These are phyloP conservation scores for Harpalus rubripes DNA, from an alignment of 2,888 invertebrate species.

Conservation along the genomic window DNA sequence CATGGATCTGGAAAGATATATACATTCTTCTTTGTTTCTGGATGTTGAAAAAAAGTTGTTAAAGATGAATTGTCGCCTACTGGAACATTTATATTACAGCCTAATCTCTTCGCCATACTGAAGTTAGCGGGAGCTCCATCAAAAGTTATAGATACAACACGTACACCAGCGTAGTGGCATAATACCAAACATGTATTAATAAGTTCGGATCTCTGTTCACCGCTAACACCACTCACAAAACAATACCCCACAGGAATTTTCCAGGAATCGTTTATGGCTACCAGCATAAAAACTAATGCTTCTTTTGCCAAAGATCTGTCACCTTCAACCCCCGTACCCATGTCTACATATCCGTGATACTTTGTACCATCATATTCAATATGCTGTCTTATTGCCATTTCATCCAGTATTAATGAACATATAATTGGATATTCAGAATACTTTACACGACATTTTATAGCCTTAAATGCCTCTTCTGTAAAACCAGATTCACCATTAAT, in stretches of 20 bases:
- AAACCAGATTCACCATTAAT: too few relatives aligned
- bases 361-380: too few relatives aligned
- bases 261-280: slow-evolving; percentile 54
- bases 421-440: too few relatives aligned
- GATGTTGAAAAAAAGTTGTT: slow-evolving; percentile 22
- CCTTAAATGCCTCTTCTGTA: too few relatives aligned
- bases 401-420: too few relatives aligned
- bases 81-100: too few relatives aligned
- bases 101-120: slow-evolving; percentile 2
- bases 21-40: slow-evolving; percentile 41
- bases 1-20: slow-evolving; percentile 67
- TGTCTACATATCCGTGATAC: too few relatives aligned
- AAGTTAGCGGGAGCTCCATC: slow-evolving; percentile 68
- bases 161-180: slow-evolving; percentile 67
- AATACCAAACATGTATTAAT: slow-evolving; percentile 59
- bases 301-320: too few relatives aligned
- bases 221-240: slow-evolving; percentile 68
- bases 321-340: too few relatives aligned
- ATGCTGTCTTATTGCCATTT: too few relatives aligned
- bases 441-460: too few relatives aligned
- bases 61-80: background rate
- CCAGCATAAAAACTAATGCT: background rate
- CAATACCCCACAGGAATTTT: slow-evolving; percentile 70
- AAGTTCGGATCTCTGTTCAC: slow-evolving; percentile 68
- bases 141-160: slow-evolving; percentile 68